A percentile compares a stretch with the other conserved stretches of the same genome.
Evolutionary conservation across 2,797 vertebrate genomes (phyloP).

Genomic region (Yasuhikotakia modesta): DNA sequence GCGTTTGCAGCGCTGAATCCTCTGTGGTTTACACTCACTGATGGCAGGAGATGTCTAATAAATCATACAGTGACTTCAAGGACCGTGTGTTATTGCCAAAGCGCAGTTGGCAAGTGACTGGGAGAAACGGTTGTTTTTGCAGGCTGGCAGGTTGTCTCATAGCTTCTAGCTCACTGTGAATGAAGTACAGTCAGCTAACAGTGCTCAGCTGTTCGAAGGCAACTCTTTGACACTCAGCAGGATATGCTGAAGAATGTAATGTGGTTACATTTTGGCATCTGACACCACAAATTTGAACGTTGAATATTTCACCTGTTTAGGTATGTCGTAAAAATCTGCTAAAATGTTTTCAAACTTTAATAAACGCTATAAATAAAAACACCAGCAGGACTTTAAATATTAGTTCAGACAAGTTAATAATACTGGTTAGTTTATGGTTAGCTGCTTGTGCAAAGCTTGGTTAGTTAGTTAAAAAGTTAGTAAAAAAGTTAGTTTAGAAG

Average conservation of each 20-base stretch:
- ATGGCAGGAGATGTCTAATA: conserved; percentile 45
- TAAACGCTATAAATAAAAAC: no score
- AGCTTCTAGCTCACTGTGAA: conserved; percentile 48
- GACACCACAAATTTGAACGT: neutral
- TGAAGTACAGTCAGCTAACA: conserved; percentile 53
- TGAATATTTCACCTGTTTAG: neutral
- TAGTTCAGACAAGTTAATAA: neutral
- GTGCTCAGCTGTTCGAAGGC: conserved; percentile 51
- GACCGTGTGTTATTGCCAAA: conserved; percentile 20
- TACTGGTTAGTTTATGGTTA: neutral
- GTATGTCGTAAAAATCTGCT: neutral
- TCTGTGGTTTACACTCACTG: neutral
- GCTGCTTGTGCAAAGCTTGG: no score
- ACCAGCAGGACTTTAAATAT: neutral
- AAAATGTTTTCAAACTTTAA: neutral
- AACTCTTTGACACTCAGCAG: conserved; percentile 24
- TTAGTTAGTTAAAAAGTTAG: no score
- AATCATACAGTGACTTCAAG: conserved; percentile 46
- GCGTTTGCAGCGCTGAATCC: conserved; percentile 40
- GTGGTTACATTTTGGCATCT: conserved; percentile 1
- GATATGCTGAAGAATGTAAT: conserved; percentile 37
- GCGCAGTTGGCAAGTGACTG: conserved; percentile 50
- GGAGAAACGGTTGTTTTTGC: conserved; percentile 58
- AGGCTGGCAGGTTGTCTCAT: conserved; percentile 52
- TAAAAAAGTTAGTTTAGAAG: neutral